A percentile compares a stretch with the other conserved stretches of the same genome.
Evolutionary conservation across 2,797 vertebrate species (phyloP).

Genomic region (Microtus californicus): DNA sequence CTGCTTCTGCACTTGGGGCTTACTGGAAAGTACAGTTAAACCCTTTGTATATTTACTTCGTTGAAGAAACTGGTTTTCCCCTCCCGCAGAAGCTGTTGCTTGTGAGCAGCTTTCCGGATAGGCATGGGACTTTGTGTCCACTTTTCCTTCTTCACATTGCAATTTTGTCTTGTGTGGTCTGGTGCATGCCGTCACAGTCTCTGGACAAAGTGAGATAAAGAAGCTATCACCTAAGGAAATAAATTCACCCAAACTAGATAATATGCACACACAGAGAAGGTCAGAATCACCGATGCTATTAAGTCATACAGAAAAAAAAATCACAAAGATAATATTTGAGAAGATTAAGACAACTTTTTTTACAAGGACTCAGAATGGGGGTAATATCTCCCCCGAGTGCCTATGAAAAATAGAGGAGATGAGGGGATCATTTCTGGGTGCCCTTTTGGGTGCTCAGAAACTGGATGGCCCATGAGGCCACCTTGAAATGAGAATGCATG

Average conservation of each 20-base stretch:
- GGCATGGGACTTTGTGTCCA: neutral
- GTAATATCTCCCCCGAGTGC: neutral
- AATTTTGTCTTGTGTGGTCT: neutral
- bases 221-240: constrained; percentile 31
- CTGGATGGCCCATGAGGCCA: neutral
- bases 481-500: neutral
- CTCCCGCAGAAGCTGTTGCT: neutral
- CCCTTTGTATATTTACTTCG: neutral
- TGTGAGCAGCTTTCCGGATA: neutral
- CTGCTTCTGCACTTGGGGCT: neutral
- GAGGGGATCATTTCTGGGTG: neutral
- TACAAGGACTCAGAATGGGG: neutral
- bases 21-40: neutral
- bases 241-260: constrained; percentile 23
- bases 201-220: constrained; percentile 3
- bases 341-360: neutral
- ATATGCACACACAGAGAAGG: neutral
- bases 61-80: neutral
- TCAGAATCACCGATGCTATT: neutral
- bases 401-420: neutral
- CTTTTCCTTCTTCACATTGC: neutral
- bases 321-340: neutral
- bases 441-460: neutral
- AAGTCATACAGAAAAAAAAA: neutral
- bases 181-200: neutral